phyloP scores from a whole-genome alignment of 2,888 invertebrate species.

The Thalpophila matura region DNA sequence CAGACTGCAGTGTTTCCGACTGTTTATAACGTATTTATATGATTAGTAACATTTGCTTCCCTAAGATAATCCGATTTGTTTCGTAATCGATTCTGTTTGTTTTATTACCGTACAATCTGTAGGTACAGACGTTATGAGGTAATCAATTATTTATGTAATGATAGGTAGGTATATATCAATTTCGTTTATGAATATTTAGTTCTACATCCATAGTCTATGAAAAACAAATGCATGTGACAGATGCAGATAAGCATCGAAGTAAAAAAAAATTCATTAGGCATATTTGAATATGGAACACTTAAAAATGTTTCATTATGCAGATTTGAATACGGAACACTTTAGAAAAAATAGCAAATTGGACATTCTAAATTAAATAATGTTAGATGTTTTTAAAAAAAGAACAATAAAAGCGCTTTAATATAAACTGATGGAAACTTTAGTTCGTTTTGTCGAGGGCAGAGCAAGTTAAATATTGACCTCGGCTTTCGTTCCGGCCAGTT shows the following conservation, averaged over 20 bases:
- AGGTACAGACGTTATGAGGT: neutral
- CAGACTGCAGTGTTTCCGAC: conserved; percentile 37
- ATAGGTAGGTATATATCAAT: neutral
- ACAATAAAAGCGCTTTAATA: conserved; percentile 18
- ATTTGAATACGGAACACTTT: neutral
- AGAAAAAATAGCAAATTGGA: no score
- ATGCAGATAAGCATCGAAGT: no score
- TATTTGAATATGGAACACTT: no score
- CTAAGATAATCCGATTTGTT: conserved; percentile 45
- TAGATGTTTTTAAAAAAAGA: conserved; percentile 7
- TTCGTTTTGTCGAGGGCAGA: conserved; percentile 28
- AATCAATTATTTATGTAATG: conserved; percentile 4
- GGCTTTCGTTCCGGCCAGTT: conserved; percentile 33
- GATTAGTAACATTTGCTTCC: conserved; percentile 47
- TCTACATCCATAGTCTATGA: no score
- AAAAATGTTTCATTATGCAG: no score
- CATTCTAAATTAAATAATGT: no score
- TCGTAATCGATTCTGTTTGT: conserved; percentile 36
- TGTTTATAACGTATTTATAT: conserved; percentile 52
- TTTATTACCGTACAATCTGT: conserved; percentile 38
- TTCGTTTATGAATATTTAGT: neutral
- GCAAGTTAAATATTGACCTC: conserved; percentile 51
- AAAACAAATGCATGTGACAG: no score
- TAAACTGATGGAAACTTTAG: conserved; percentile 36
- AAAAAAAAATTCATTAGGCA: no score